phyloP scores from a whole-genome alignment of 2,888 invertebrate species.

The Melinaea menophilus region DNA sequence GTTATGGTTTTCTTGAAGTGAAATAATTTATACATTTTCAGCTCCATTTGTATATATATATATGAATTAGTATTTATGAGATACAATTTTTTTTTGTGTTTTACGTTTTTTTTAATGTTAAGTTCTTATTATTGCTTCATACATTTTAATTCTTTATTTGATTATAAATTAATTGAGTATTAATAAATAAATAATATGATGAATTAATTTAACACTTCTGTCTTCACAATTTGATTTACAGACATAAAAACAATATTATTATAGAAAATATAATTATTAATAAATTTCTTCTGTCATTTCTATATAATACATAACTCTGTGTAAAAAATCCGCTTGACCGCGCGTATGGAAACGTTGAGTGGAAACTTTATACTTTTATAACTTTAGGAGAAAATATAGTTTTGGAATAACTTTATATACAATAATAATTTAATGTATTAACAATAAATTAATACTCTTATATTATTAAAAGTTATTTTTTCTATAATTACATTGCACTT shows the following conservation, averaged over 20 bases:
- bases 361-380: conserved; percentile 67
- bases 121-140: too few relatives aligned
- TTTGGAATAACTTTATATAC: background rate
- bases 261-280: too few relatives aligned
- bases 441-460: too few relatives aligned
- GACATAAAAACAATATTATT: too few relatives aligned
- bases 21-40: conserved; percentile 10
- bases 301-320: conserved; percentile 53
- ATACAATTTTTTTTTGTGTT: background rate
- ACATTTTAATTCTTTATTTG: too few relatives aligned
- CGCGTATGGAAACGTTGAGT: conserved; percentile 68
- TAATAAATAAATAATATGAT: too few relatives aligned
- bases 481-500: too few relatives aligned
- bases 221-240: too few relatives aligned
- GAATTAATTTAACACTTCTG: too few relatives aligned
- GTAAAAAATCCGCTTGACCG: conserved; percentile 75
- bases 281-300: conserved; percentile 38
- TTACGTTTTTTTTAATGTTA: background rate
- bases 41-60: conserved; percentile 9
- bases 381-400: conserved; percentile 45
- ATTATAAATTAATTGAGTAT: too few relatives aligned
- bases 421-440: too few relatives aligned
- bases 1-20: conserved; percentile 24
- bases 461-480: too few relatives aligned
- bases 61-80: background rate